Evolutionary conservation across 2,797 vertebrate genomes (phyloP).

Genomic region (Rhynchotus rufescens): DNA sequence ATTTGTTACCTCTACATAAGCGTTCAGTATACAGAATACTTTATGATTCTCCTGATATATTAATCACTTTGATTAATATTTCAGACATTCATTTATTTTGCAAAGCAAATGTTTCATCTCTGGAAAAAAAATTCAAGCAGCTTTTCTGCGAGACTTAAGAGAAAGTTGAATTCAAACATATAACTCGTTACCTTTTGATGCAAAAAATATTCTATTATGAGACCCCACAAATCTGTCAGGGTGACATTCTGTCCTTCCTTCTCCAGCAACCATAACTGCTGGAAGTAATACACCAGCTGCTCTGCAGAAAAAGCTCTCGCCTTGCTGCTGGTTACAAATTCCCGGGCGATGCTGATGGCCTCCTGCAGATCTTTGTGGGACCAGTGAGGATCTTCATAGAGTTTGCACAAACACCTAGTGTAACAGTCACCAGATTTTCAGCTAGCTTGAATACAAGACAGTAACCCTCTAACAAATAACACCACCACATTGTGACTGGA

Average conservation of each 20-base stretch:
- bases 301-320: constrained; percentile 49
- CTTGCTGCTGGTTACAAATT: constrained; percentile 64
- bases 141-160: not conserved
- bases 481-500: not conserved
- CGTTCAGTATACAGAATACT: not conserved
- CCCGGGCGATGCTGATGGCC: not conserved
- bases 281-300: constrained; percentile 55
- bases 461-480: not conserved
- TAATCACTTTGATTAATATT: not conserved
- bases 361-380: constrained; percentile 56
- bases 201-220: constrained; percentile 74
- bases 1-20: not conserved
- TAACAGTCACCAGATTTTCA: not conserved
- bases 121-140: not conserved
- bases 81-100: not conserved
- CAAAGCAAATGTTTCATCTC: not conserved
- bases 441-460: not conserved
- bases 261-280: constrained; percentile 46
- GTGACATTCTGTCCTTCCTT: constrained; percentile 1
- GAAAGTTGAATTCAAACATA: not conserved
- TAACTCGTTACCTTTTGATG: constrained; percentile 57
- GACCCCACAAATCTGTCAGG: constrained; percentile 74
- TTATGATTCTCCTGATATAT: not conserved
- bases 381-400: constrained; percentile 73
- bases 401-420: constrained; percentile 74